Evolutionary conservation across 2,113 vertebrate species (phyloP).

Genomic region (Sinocyclocheilus maitianheensis): DNA sequence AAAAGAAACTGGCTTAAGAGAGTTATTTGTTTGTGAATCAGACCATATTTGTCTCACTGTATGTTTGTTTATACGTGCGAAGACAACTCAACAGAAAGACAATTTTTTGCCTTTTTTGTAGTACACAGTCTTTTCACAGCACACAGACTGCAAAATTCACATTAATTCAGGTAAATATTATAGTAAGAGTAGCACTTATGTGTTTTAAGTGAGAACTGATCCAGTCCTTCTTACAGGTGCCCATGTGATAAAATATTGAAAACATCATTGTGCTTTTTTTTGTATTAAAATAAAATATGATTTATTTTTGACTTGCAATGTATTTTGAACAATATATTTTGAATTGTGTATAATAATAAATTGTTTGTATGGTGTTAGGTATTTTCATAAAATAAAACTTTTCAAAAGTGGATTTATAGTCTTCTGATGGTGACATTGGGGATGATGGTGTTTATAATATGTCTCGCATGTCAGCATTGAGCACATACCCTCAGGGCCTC

Average conservation of each 20-base stretch:
- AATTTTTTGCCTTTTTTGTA: not conserved
- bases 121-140: not conserved
- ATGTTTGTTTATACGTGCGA: not conserved
- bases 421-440: not conserved
- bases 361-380: not conserved
- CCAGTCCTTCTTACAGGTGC: not conserved
- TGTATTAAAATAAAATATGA: no score
- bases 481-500: conserved; percentile 1
- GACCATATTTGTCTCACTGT: not conserved
- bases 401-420: not conserved
- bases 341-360: not conserved
- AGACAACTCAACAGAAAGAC: not conserved
- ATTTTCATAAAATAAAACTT: not conserved
- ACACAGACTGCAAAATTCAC: not conserved
- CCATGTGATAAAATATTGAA: not conserved
- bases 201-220: not conserved
- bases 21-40: not conserved
- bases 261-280: not conserved
- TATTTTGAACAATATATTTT: not conserved
- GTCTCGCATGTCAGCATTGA: not conserved
- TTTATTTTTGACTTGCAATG: not conserved
- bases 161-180: not conserved
- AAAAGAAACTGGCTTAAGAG: not conserved
- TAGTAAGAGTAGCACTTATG: not conserved
- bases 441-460: conserved; percentile 4